A percentile compares a stretch with the other conserved stretches of the same genome.
Conservation (phyloP, 2,113 vertebrate species). For the Elaphurus davidianus region DNA sequence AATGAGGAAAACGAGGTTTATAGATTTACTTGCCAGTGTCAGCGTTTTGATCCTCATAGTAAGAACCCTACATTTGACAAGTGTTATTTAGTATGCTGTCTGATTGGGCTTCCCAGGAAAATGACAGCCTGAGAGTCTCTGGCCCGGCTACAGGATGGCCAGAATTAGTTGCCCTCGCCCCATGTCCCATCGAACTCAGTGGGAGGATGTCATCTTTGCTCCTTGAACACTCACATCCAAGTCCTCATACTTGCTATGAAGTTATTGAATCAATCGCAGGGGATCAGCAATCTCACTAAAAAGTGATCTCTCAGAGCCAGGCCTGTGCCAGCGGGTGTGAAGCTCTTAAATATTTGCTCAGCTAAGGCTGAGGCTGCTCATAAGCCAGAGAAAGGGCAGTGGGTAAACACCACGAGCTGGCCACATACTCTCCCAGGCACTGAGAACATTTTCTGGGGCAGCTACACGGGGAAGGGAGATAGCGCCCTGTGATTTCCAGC, state of each 20-base stretch:
- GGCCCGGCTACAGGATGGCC: neutral
- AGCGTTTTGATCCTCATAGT: constrained; percentile 19
- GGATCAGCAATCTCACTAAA: neutral
- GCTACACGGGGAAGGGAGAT: rapidly evolving
- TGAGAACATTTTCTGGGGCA: neutral
- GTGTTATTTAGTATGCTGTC: constrained; percentile 16
- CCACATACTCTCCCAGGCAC: rapidly evolving
- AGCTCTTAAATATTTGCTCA: neutral
- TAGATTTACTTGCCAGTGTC: constrained; percentile 44
- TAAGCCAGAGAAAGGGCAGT: neutral
- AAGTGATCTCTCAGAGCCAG: neutral
- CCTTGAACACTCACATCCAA: neutral
- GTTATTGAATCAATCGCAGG: constrained; percentile 19
- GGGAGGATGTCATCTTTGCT: rapidly evolving
- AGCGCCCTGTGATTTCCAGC: rapidly evolving
- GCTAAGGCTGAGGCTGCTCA: neutral
- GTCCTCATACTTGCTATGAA: constrained; percentile 47
- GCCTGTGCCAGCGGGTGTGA: rapidly evolving
- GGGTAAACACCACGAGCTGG: neutral
- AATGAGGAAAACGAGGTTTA: neutral
- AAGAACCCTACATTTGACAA: constrained; percentile 49
- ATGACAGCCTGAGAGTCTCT: constrained; percentile 41
- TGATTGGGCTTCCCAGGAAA: constrained; percentile 57
- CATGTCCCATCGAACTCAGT: rapidly evolving
- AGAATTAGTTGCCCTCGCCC: rapidly evolving